Percentiles rank a stretch among this genome's conserved stretches.
These are phyloP conservation scores for Rallus limicola DNA, from an alignment of 2,113 vertebrate species.

Conservation along the genomic window DNA sequence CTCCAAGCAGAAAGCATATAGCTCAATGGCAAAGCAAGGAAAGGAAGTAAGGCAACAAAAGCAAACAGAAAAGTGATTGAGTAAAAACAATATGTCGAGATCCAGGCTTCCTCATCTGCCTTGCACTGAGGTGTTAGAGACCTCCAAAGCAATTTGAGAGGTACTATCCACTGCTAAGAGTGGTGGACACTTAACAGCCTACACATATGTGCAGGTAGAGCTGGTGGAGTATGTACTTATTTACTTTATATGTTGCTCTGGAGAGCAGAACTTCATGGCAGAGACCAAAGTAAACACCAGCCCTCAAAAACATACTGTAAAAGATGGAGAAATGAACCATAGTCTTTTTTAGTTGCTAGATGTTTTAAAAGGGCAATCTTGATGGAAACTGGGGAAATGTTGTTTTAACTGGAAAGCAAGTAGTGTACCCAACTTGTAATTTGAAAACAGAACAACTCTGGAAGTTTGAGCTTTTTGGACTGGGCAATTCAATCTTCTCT, in stretches of 20 bases:
- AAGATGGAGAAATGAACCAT: not conserved
- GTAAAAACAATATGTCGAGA: not conserved
- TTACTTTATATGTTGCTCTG: not conserved
- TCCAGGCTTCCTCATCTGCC: not conserved
- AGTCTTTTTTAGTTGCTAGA: not conserved
- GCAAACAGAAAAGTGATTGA: not conserved
- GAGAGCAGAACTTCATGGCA: not conserved
- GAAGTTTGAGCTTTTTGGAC: not conserved
- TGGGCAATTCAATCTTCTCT: not conserved
- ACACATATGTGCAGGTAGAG: not conserved
- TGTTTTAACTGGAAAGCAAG: not conserved
- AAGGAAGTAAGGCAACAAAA: not conserved
- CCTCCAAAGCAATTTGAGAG: not conserved
- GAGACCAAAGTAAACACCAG: not conserved
- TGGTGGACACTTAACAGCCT: not conserved
- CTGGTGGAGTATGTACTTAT: no score
- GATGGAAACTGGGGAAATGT: not conserved
- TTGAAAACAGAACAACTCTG: not conserved
- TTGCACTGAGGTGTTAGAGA: rapidly evolving
- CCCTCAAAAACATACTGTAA: not conserved
- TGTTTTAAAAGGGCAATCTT: not conserved
- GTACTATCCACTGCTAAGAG: not conserved
- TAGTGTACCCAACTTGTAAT: not conserved
- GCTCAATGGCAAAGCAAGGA: not conserved
- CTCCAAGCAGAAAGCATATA: not conserved